Base-by-base conservation (phyloP, 2,888 invertebrate genomes). In the Cephus runcator region DNA sequence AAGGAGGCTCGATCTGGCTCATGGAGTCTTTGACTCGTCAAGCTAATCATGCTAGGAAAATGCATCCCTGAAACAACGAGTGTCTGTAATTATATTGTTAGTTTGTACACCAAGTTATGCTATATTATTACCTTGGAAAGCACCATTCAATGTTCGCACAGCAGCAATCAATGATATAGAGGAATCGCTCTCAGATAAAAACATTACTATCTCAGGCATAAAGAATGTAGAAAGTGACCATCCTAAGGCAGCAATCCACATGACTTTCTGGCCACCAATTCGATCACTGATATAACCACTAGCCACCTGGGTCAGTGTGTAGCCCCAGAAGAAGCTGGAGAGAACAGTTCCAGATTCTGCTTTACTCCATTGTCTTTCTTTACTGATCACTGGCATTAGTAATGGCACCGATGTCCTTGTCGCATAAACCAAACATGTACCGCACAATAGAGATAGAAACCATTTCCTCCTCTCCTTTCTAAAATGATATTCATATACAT, bases 291-390 rank as follows among this genome's bases (percentile, higher is more conserved):
- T 90, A 84, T 93, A 93, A 36, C 94, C 94, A 74, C 94, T 93
- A 75, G 93, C 88, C 31, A 93, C 92, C 89, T 94, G 94, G 0
- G 95, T 95, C 81, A 95, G 88, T 0, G 94, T 94, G 86, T 96
- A 95, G 75, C 95, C 95, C 95, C 95, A 96, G 88, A 95, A 96
- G 87, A 95, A 95, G 34, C 95, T 94, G 34, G 95, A 95, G 35
- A 95, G 90, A 75, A 95, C 94, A 1, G 94, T 93, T n/a, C 95
- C 95, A 4, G 94, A 93, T 83, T 95, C 94, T 33, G 94, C 93
- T 92, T 95, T 95, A 85, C 93, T 94, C 95, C 95, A 95, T 78
- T 93, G 93, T 86, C 94, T 93, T 84, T 95, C 94, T 76, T 93
- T 92, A 69, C 94, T 93, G 76, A 95, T 93, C 0, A 94, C 92